Evolutionary conservation across 1,140 invertebrate genomes (phyloP).

Genomic region (Drosophila nigromelanica): DNA sequence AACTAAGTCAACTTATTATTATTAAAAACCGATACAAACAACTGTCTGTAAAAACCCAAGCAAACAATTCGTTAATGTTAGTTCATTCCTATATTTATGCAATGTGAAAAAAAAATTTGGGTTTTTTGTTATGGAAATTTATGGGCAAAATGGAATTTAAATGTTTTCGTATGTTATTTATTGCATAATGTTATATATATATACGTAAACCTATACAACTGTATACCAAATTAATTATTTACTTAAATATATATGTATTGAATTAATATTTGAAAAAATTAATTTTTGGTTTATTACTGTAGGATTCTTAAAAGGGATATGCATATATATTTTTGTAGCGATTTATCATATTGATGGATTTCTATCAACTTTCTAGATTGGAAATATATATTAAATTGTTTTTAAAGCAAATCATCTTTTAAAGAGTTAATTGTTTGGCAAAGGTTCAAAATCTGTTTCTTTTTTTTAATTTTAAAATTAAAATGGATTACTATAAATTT

Average conservation of each 20-base stretch:
- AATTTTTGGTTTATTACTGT: background rate
- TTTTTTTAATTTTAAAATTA: too few species aligned
- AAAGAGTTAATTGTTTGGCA: too few species aligned
- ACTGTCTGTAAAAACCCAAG: constrained; percentile 7
- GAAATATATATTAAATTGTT: too few species aligned
- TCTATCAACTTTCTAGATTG: too few species aligned
- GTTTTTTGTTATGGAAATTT: constrained; percentile 30
- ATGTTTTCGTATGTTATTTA: constrained; percentile 45
- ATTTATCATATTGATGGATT: too few species aligned
- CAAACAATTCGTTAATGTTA: background rate
- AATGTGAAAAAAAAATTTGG: background rate
- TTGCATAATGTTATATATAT: constrained; percentile 25
- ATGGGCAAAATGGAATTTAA: constrained; percentile 23
- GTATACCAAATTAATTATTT: constrained; percentile 39
- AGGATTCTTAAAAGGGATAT: too few species aligned
- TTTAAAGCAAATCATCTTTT: too few species aligned
- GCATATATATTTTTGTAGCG: too few species aligned
- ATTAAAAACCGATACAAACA: constrained; percentile 10
- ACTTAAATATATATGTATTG: constrained; percentile 18
- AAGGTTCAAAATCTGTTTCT: too few species aligned
- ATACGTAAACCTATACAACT: constrained; percentile 40
- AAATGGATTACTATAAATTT: too few species aligned
- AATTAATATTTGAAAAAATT: background rate
- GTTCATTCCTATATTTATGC: background rate
- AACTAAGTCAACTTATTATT: constrained; percentile 10